Percentiles rank a stretch among this genome's conserved stretches.
Conservation (phyloP, 2,888 invertebrate species). For the Acrocyrtus sp. region DNA sequence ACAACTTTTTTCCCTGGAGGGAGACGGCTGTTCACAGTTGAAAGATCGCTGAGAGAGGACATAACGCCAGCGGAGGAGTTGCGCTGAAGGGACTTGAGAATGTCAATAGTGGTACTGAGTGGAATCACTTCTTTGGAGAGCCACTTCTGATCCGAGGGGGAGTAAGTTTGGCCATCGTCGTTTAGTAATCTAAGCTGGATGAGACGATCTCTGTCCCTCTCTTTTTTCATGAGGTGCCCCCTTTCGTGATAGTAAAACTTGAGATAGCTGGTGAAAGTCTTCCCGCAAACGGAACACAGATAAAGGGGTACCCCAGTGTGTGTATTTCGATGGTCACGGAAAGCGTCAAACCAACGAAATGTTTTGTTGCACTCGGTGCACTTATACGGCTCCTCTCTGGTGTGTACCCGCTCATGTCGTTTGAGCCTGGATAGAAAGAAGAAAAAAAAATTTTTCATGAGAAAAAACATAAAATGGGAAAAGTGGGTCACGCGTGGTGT, state of each 20-base stretch:
- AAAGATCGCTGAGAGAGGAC: slow-evolving; percentile 14
- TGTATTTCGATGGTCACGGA: slow-evolving; percentile 58
- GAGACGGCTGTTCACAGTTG: not conserved
- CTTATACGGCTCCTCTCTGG: slow-evolving; percentile 56
- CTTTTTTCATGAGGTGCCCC: slow-evolving; percentile 56
- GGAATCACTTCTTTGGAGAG: slow-evolving; percentile 5
- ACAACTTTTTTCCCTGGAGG: not conserved
- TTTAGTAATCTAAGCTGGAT: slow-evolving; percentile 17
- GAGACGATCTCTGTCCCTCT: slow-evolving; percentile 41
- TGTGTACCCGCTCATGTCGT: slow-evolving; percentile 55
- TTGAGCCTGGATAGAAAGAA: slow-evolving; percentile 41
- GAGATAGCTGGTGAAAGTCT: slow-evolving; percentile 55
- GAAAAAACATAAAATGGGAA: too few relatives aligned
- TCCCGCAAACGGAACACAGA: slow-evolving; percentile 56
- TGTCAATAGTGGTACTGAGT: slow-evolving; percentile 34
- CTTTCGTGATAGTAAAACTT: slow-evolving; percentile 58
- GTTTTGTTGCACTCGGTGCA: slow-evolving; percentile 57
- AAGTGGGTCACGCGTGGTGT: slow-evolving; percentile 1
- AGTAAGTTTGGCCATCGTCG: too few relatives aligned
- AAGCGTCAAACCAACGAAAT: slow-evolving; percentile 59
- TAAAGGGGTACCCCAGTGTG: slow-evolving; percentile 57
- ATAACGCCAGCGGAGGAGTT: slow-evolving; percentile 33
- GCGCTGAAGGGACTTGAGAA: slow-evolving; percentile 40
- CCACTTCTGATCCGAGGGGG: not conserved
- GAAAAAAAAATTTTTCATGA: slow-evolving; percentile 1